Base-by-base conservation (phyloP, 1,140 invertebrate genomes). In the Caenorhabditis latens region DNA sequence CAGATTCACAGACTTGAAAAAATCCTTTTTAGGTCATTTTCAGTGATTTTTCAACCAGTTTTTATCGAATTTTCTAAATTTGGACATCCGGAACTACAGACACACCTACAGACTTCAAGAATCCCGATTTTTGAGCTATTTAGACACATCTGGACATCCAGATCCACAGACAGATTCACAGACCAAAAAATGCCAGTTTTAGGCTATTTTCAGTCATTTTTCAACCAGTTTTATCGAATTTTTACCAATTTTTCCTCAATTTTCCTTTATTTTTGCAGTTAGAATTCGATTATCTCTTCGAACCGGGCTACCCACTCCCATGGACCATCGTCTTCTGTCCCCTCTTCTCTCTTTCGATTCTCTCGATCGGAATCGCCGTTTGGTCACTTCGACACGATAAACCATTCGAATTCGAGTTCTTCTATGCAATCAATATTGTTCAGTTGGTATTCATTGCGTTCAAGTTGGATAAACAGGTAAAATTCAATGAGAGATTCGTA, bases 351-450 rank as follows among this genome's bases (percentile, higher is more conserved):
- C 96, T 98, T 89, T 98, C 97, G 50, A 95, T 98, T 89, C 95
- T 98, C 48, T 98, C 97, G 71, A 97, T 99, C 90, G 96, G 96
- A 19, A 96, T 98, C 55, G 98, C 97, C 93, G 96, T 99, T 90
- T 99, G 98, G 98, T 96, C 97, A 88, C 96, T 98, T 2, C 98
- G 98, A 94, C 97, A 99, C 94, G 97, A 98, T 92, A 94, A 97
- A 71, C 96, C 96, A 50, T 98, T 98, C 94, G 97, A 96, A 95
- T 93, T 99, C 93, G 97, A 99, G 93, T 93, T 99, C 50, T 98
- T 99, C 93, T 97, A 97, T 93, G 96, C 97, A 83, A 96, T 98
- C 1, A 99, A 99, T 94, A 96, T 98, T 85, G 93, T 99, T 67
- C 97, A 99, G 93, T 98, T 99, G 93, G 97, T 99, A 91, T 98